phyloP scores from a whole-genome alignment of 2,797 vertebrate genomes.

The Macrochelys suwanniensis region DNA sequence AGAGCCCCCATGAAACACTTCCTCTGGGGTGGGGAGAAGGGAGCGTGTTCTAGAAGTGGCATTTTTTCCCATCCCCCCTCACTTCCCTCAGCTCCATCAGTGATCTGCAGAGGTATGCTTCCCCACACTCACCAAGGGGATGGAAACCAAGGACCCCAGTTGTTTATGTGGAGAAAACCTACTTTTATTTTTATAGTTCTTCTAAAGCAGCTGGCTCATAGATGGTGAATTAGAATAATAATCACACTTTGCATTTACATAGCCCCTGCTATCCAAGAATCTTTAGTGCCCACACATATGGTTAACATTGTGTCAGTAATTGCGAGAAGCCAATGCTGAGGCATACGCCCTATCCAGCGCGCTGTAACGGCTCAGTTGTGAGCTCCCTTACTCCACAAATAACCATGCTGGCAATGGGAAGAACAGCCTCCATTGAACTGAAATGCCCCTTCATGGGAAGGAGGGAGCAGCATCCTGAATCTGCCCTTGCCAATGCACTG shows the following conservation, averaged over 20 bases:
- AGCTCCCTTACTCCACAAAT: background rate
- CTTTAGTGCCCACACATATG: too few relatives aligned
- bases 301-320: background rate
- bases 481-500: background rate
- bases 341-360: too few relatives aligned
- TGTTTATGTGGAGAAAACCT: background rate
- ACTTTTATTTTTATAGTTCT: background rate
- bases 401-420: too few relatives aligned
- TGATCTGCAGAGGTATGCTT: background rate
- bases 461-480: too few relatives aligned
- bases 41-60: background rate
- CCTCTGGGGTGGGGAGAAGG: background rate
- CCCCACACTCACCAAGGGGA: background rate
- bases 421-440: background rate
- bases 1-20: background rate
- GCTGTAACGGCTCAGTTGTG: background rate
- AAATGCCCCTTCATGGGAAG: too few relatives aligned
- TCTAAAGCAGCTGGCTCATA: background rate
- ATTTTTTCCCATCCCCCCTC: too few relatives aligned
- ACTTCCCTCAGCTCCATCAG: background rate
- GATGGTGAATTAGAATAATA: background rate
- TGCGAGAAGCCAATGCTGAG: background rate
- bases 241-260: background rate
- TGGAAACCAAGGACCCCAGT: background rate
- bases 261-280: background rate